Percentiles rank a stretch among this genome's conserved stretches.
These are phyloP conservation scores for Crepidodera aurea DNA, from an alignment of 2,888 invertebrate genomes.

Conservation along the genomic window DNA sequence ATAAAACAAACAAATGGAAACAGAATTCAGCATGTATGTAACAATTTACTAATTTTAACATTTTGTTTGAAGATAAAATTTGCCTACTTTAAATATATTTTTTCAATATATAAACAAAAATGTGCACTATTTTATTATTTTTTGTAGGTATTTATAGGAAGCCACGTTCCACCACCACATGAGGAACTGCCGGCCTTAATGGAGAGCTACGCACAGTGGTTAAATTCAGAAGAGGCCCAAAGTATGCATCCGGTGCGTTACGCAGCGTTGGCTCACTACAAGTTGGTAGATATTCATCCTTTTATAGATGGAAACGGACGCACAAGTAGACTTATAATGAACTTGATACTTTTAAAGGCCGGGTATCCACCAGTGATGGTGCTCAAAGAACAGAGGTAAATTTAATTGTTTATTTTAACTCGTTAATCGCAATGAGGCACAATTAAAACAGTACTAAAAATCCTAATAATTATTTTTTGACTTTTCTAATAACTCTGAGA, in stretches of 20 bases:
- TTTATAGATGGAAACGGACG: slow-evolving; percentile 97
- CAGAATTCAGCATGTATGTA: no score
- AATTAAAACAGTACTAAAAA: background rate
- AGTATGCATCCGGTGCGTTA: slow-evolving; percentile 70
- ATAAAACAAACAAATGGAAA: no score
- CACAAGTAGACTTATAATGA: slow-evolving; percentile 95
- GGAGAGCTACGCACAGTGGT: slow-evolving; percentile 90
- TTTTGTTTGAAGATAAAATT: background rate
- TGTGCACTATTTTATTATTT: background rate
- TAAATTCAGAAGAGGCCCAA: slow-evolving; percentile 87
- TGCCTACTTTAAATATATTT: background rate
- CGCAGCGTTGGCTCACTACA: slow-evolving; percentile 96
- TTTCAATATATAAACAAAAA: background rate
- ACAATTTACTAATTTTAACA: background rate
- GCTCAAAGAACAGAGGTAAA: slow-evolving; percentile 78
- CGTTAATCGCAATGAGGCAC: background rate
- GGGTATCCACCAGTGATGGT: slow-evolving; percentile 97
- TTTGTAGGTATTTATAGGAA: slow-evolving; percentile 84
- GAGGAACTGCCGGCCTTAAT: slow-evolving; percentile 82
- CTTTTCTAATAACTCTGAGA: no score
- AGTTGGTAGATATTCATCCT: slow-evolving; percentile 95
- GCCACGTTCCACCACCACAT: slow-evolving; percentile 92
- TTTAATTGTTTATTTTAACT: background rate
- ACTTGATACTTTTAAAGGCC: slow-evolving; percentile 91
- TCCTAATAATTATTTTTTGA: no score